Evolutionary conservation across 2,888 invertebrate genomes (phyloP), one percentile per base, ranked within the genome.

Genomic region (Lydus trimaculatus): DNA sequence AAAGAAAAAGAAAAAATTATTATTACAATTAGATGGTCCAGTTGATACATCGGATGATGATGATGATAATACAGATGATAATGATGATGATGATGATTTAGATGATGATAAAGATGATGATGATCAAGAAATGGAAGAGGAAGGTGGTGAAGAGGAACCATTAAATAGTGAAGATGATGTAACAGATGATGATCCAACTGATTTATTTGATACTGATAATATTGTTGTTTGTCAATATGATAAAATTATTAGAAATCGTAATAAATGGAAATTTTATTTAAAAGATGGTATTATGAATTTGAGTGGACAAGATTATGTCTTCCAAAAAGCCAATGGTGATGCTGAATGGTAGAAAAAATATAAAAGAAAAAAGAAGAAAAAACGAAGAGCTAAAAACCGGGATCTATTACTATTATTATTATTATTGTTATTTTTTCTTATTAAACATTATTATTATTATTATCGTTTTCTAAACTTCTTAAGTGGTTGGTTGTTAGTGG

Each of bases 251-350:
- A 91, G 99, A 84, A 98, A 96, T 85, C 92, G 99, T 81, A 98
- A 98, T 86, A 97, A 97, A 86, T 99, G 99, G 99, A 99, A 99
- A 88, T 99, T 99, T 86, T 96, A 97, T 85, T 88, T 99, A 74
- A 99, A 99, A 87, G 99, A 99, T 87, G 99, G 99, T 69, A 98
- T 99, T 74, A 99, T 99, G 99, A 99, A 98, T 88, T 91, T 99
- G 82, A 93, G 93, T 76, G 98, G 99, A 59, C 96, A 96, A 86
- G 99, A 99, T 88, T 99, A 93, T 88, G 97, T 99, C 81, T 99
- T 99, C 88, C 98, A 98, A 87, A 98, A 97, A 88, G 98, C 98
- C 15, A 96, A 94, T 81, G 99, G 99, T 76, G 99, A 99, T 89
- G 99, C 99, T 28, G 99, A 99, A 85, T 99, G 99, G 99, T 99